Conservation (phyloP, 2,797 vertebrate species). For the Botia kubotai region DNA sequence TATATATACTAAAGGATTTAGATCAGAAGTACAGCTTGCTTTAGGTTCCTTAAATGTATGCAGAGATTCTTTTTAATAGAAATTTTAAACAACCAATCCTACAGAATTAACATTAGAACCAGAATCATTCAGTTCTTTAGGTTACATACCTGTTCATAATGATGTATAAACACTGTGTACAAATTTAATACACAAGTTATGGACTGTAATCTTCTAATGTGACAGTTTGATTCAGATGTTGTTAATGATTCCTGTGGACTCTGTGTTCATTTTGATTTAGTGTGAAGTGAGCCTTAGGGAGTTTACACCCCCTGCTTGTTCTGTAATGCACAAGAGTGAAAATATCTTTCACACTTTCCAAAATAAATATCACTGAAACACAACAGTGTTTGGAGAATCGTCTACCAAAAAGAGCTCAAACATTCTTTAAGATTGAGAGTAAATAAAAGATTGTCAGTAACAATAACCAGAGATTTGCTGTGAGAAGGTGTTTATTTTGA, state of each 20-base stretch:
- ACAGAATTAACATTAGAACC: neutral
- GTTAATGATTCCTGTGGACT: neutral
- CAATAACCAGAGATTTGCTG: too few species aligned
- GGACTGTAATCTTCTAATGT: neutral
- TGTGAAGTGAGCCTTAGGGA: neutral
- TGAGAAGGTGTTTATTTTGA: neutral
- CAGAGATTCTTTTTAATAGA: neutral
- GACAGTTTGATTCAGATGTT: conserved; percentile 2
- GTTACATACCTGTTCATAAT: neutral
- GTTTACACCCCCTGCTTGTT: conserved; percentile 6
- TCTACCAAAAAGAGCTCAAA: neutral
- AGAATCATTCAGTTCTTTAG: neutral
- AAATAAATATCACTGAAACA: neutral
- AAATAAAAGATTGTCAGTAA: too few species aligned
- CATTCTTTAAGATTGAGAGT: neutral
- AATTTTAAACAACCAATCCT: neutral
- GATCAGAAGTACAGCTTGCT: neutral
- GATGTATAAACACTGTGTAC: neutral
- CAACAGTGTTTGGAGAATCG: too few species aligned
- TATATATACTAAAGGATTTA: neutral
- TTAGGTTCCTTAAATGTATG: neutral
- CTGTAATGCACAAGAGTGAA: neutral
- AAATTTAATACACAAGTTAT: neutral
- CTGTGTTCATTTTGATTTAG: neutral
- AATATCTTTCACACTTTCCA: conserved; percentile 8